These are phyloP conservation scores for Anolis apletophallus DNA, from an alignment of 2,797 vertebrate genomes.

Conservation along the genomic window DNA sequence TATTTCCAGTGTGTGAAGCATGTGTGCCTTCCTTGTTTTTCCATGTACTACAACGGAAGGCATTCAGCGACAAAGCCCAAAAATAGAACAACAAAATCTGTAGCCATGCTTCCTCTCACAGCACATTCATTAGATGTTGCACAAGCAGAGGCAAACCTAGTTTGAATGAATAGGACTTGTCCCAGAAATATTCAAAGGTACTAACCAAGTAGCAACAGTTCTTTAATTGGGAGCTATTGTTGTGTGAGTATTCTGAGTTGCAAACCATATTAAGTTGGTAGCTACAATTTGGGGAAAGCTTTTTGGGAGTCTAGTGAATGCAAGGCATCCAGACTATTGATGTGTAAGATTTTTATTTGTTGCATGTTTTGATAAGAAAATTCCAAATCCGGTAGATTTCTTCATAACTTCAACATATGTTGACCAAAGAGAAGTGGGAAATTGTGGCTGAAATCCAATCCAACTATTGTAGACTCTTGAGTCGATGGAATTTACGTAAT, in stretches of 20 bases:
- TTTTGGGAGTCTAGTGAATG: neutral
- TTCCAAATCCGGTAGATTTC: neutral
- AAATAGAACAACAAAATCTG: conserved; percentile 53
- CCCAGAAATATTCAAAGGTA: neutral
- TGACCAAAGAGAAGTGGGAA: neutral
- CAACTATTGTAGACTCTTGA: too few species aligned
- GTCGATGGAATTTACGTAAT: too few species aligned
- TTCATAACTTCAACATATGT: neutral
- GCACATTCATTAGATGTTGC: conserved; percentile 48
- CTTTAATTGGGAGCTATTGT: neutral
- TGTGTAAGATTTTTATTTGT: neutral
- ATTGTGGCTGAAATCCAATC: too few species aligned
- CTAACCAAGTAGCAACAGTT: conserved; percentile 1
- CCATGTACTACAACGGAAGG: conserved; percentile 52
- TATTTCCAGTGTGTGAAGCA: conserved; percentile 59
- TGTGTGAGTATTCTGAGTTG: rapidly evolving
- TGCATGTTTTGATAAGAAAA: neutral
- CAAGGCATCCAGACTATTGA: neutral
- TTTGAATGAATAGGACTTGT: conserved; percentile 14
- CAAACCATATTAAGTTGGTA: neutral
- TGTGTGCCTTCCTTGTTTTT: conserved; percentile 57
- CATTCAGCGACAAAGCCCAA: conserved; percentile 56
- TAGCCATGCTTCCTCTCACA: conserved; percentile 38
- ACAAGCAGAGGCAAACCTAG: conserved; percentile 36
- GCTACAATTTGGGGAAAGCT: rapidly evolving